These are phyloP conservation scores for Stegodyphus dumicola DNA, from an alignment of 1,140 invertebrate genomes.

Conservation along the genomic window DNA sequence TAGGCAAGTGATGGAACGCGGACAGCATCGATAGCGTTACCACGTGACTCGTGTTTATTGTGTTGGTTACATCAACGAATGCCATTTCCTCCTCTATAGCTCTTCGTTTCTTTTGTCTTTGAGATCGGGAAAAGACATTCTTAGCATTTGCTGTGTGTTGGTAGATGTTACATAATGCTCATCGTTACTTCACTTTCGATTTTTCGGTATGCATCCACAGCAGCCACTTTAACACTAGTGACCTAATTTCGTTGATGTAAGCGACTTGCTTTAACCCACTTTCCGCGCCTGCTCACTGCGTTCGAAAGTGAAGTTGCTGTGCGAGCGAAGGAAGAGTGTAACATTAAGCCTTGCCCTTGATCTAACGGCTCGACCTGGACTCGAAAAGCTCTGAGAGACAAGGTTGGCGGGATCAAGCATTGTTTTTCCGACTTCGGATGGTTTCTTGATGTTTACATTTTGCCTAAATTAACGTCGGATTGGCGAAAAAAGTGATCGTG, in stretches of 20 bases:
- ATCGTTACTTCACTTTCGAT: constrained; percentile 3
- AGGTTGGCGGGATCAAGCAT: not conserved
- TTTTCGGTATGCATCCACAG: not conserved
- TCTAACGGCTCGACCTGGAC: not conserved
- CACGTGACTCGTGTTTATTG: not conserved
- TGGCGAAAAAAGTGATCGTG: not conserved
- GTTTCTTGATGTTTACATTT: not conserved
- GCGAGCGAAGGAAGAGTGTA: not conserved
- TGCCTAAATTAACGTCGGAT: not conserved
- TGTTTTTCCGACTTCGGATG: not conserved
- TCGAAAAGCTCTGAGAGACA: not conserved
- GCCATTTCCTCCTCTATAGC: not conserved
- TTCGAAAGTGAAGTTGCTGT: constrained; percentile 4
- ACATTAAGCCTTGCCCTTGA: constrained; percentile 2
- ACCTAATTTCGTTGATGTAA: not conserved
- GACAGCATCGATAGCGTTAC: not conserved
- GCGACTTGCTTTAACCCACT: constrained; percentile 4
- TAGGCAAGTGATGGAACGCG: not conserved
- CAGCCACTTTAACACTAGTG: not conserved
- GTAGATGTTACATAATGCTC: not conserved
- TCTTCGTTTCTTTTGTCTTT: not conserved
- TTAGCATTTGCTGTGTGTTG: not conserved
- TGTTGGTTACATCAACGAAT: not conserved
- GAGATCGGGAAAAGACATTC: not conserved
- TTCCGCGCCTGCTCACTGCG: constrained; percentile 10